These are phyloP conservation scores for Merops nubicus DNA, from an alignment of 2,113 vertebrate genomes.

Conservation along the genomic window DNA sequence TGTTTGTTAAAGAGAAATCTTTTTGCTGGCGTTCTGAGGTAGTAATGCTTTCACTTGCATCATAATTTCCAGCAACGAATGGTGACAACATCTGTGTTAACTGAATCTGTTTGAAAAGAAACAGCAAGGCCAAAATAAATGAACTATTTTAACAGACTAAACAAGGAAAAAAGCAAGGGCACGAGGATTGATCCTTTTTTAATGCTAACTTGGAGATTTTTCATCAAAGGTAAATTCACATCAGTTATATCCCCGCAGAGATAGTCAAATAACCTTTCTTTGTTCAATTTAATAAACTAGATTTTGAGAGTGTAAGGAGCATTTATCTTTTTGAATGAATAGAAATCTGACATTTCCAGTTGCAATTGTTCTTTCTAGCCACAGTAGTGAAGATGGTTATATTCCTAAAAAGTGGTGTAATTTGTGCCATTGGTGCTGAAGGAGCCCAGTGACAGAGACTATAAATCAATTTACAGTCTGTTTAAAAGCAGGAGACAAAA, in stretches of 20 bases:
- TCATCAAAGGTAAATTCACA: background rate
- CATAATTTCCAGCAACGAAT: background rate
- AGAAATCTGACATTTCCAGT: conserved; percentile 30
- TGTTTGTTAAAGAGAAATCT: background rate
- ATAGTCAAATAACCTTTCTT: background rate
- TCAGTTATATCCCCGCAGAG: background rate
- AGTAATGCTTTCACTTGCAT: background rate
- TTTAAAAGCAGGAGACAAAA: background rate
- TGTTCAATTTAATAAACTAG: background rate
- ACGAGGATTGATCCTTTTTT: background rate
- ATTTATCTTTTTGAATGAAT: conserved; percentile 7
- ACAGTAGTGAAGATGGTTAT: conserved; percentile 8
- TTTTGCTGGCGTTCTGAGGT: background rate
- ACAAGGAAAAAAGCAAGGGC: background rate
- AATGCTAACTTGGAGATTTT: background rate
- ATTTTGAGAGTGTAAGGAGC: background rate
- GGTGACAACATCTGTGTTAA: background rate
- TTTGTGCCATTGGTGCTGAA: conserved; percentile 18
- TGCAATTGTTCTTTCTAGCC: conserved; percentile 39
- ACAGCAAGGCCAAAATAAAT: background rate
- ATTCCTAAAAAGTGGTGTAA: conserved; percentile 37
- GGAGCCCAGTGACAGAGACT: conserved; percentile 3
- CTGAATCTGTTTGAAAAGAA: background rate
- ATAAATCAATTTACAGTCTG: conserved; percentile 54
- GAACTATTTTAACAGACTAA: background rate